Evolutionary conservation across 2,797 vertebrate genomes (phyloP).

Genomic region (Momotus momota): DNA sequence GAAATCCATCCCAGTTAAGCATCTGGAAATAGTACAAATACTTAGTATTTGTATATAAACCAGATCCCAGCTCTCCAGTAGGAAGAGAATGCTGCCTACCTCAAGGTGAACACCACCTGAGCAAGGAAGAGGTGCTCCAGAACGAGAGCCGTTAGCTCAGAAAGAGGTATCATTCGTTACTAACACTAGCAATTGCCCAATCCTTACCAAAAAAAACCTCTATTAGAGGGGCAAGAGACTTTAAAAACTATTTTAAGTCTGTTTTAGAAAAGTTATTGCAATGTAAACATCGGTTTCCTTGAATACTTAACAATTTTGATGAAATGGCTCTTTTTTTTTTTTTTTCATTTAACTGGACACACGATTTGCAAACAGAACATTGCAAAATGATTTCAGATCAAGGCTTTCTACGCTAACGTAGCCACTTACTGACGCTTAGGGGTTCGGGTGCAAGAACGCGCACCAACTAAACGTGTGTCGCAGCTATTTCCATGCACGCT

Average conservation of each 20-base stretch:
- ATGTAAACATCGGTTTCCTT: neutral
- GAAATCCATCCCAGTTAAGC: neutral
- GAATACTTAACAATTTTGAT: neutral
- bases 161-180: neutral
- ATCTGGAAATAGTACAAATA: neutral
- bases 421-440: rapidly evolving
- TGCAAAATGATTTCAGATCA: neutral
- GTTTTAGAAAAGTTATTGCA: neutral
- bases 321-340: neutral
- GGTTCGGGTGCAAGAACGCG: neutral
- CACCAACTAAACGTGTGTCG: neutral
- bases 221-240: neutral
- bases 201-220: neutral
- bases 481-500: neutral
- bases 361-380: neutral
- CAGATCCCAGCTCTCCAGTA: neutral
- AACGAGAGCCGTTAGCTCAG: neutral
- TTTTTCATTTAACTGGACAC: neutral
- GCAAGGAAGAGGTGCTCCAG: neutral
- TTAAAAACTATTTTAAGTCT: neutral
- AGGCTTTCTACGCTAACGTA: neutral
- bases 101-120: neutral
- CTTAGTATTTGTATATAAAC: neutral
- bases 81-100: rapidly evolving
- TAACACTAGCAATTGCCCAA: neutral